Evolutionary conservation across 64 coral and sea anemone species (phyloP).

Genomic region (Anthopleura sola): DNA sequence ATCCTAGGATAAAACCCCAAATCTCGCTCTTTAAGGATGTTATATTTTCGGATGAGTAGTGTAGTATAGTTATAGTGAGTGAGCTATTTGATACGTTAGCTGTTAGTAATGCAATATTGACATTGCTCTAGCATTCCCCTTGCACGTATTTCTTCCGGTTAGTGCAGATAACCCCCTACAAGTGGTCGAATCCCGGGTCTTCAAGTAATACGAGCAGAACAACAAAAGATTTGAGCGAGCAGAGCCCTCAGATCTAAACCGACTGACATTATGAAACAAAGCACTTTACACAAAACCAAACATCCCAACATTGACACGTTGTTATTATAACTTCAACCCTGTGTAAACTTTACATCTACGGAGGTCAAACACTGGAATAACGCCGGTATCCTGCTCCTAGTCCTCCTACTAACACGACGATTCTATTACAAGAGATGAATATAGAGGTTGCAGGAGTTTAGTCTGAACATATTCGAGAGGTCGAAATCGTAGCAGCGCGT

Average conservation of each 20-base stretch:
- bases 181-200: not conserved
- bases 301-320: not conserved
- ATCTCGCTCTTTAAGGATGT: too few relatives aligned
- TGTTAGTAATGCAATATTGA: not conserved
- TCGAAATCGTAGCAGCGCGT: not conserved
- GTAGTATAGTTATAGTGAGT: not conserved
- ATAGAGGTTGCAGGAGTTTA: not conserved
- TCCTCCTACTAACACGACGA: not conserved
- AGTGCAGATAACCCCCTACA: not conserved
- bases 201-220: not conserved
- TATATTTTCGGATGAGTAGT: too few relatives aligned
- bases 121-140: not conserved
- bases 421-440: not conserved
- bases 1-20: not conserved
- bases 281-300: not conserved
- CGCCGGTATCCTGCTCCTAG: not conserved
- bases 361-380: not conserved
- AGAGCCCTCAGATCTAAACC: not conserved
- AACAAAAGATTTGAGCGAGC: not conserved
- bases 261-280: not conserved
- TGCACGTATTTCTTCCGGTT: not conserved
- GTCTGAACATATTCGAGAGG: not conserved
- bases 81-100: not conserved
- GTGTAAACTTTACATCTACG: not conserved
- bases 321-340: constrained; percentile 5